phyloP scores from a whole-genome alignment of 2,113 vertebrate species.

The Oncorhynchus mykiss region DNA sequence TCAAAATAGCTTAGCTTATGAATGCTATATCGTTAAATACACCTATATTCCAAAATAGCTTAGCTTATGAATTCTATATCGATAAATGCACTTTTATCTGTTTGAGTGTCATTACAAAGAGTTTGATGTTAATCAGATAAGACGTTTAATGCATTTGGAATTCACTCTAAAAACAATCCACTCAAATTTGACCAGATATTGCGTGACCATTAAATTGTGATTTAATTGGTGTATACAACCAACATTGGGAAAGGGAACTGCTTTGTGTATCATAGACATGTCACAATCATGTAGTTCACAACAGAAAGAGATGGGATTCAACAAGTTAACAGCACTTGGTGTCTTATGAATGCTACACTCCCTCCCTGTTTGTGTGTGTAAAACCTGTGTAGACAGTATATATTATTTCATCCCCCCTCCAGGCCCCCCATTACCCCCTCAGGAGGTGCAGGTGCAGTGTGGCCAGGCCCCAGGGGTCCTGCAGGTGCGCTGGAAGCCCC shows the following conservation, averaged over 20 bases:
- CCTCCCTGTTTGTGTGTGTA: conserved; percentile 1
- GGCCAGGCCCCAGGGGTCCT: conserved; percentile 80
- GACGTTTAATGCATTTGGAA: no score
- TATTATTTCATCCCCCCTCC: conserved; percentile 13
- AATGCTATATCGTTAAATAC: no score
- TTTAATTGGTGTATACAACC: not conserved
- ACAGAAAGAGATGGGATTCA: not conserved
- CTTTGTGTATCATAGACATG: not conserved
- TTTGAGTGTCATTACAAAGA: no score
- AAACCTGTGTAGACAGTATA: not conserved
- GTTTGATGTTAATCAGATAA: no score
- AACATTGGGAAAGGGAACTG: not conserved
- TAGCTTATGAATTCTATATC: no score
- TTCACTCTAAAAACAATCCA: no score
- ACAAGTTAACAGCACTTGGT: not conserved
- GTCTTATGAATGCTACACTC: conserved; percentile 28
- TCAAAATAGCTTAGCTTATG: no score
- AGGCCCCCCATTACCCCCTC: conserved; percentile 91
- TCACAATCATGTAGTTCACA: not conserved
- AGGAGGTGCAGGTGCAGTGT: conserved; percentile 83
- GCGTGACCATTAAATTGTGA: not conserved
- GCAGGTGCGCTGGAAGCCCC: conserved; percentile 89
- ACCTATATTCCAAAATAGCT: no score
- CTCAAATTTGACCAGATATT: not conserved
- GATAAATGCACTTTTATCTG: no score